phyloP scores from a whole-genome alignment of 2,797 vertebrate species.

The Varecia variegata region DNA sequence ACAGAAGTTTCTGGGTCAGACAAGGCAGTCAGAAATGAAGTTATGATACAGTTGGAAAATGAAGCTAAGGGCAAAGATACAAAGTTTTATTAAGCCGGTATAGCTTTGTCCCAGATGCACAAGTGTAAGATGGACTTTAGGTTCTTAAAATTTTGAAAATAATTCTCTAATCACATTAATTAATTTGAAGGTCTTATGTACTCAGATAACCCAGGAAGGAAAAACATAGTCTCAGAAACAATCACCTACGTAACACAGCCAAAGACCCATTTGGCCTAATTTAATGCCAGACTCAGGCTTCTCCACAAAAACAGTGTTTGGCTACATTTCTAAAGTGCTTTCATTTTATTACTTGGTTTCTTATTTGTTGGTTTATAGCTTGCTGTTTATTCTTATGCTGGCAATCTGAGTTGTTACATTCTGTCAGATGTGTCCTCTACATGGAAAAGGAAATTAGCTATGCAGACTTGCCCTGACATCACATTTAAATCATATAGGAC shows the following conservation, averaged over 20 bases:
- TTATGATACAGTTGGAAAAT: neutral
- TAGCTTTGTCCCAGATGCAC: neutral
- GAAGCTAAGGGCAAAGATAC: neutral
- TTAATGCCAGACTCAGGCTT: neutral
- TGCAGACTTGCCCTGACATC: neutral
- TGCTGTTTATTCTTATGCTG: slow-evolving; percentile 14
- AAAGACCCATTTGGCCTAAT: neutral
- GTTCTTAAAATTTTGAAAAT: neutral
- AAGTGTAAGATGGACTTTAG: neutral
- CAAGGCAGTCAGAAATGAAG: neutral
- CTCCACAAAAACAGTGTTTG: neutral
- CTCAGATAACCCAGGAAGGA: neutral
- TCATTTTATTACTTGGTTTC: slow-evolving; percentile 30
- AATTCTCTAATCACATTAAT: neutral
- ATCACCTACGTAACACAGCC: neutral
- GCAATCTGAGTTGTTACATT: neutral
- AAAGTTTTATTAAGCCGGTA: neutral
- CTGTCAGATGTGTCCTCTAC: neutral
- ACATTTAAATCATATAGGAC: slow-evolving; percentile 49
- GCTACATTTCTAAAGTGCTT: neutral
- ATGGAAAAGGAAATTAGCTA: slow-evolving; percentile 48
- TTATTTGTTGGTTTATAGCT: slow-evolving; percentile 34
- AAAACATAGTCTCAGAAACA: neutral
- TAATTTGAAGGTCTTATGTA: neutral
- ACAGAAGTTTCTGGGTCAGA: neutral